Evolutionary conservation across 2,113 vertebrate genomes (phyloP).

Genomic region (Orycteropus afer): DNA sequence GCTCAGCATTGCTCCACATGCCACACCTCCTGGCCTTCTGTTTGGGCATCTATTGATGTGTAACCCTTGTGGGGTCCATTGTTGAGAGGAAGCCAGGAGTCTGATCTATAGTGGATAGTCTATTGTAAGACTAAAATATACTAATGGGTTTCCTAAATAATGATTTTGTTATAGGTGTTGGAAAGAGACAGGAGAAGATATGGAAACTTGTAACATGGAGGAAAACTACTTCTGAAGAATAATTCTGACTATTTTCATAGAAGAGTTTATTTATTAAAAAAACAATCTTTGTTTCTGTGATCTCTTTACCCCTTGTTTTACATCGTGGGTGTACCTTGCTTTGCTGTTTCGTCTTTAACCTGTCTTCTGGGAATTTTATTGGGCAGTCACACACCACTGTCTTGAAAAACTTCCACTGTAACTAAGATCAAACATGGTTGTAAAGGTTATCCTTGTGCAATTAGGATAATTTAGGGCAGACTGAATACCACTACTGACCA

Average conservation of each 20-base stretch:
- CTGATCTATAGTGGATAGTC: neutral
- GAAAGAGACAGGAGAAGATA: neutral
- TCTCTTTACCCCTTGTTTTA: neutral
- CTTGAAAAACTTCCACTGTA: neutral
- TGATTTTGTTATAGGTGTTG: neutral
- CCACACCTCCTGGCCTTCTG: neutral
- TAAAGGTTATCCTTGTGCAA: neutral
- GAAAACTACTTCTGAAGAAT: neutral
- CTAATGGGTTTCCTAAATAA: neutral
- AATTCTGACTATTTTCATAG: neutral
- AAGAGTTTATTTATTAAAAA: conserved; percentile 3
- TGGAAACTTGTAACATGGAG: neutral
- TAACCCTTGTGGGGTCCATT: neutral
- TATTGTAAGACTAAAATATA: neutral
- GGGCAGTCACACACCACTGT: neutral
- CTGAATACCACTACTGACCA: neutral
- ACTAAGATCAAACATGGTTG: neutral
- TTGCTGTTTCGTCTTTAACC: neutral
- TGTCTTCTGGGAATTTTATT: neutral
- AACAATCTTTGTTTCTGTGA: neutral
- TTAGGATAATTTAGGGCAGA: neutral
- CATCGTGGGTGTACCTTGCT: neutral
- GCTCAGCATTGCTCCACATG: neutral
- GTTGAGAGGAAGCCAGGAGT: neutral
- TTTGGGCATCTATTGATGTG: neutral